A percentile compares a stretch with the other conserved stretches of the same genome.
These are phyloP conservation scores for Brachypteracias leptosomus DNA, from an alignment of 2,113 vertebrate genomes.

Conservation along the genomic window DNA sequence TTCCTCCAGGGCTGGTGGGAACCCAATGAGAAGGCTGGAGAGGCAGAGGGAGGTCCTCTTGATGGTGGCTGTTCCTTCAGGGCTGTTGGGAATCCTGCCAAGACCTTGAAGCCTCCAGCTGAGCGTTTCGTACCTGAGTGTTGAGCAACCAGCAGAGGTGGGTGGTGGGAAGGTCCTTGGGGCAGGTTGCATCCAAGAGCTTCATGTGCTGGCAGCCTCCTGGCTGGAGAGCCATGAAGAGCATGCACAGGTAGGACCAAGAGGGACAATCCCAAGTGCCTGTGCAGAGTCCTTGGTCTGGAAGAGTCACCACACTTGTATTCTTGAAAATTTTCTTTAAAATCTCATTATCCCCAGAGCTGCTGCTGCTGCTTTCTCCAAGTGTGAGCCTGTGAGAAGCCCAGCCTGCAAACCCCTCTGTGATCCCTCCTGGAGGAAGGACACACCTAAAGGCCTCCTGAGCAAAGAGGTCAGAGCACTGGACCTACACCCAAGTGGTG, in stretches of 20 bases:
- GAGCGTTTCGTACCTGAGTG: conserved; percentile 81
- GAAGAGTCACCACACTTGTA: neutral
- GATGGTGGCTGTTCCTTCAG: neutral
- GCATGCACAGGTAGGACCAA: neutral
- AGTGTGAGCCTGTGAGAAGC: neutral
- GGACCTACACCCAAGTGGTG: neutral
- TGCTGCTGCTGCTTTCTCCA: neutral
- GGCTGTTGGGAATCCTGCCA: neutral
- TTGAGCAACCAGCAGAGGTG: conserved; percentile 68
- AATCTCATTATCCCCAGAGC: neutral
- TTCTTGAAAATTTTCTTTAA: neutral
- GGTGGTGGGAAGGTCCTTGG: neutral
- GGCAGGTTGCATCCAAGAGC: neutral
- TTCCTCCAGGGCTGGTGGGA: neutral
- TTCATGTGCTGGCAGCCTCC: neutral
- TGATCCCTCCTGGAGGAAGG: neutral
- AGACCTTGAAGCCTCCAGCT: conserved; percentile 62
- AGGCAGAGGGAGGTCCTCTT: neutral
- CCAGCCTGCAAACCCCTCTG: neutral
- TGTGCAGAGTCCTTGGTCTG: neutral
- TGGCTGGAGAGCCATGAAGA: neutral
- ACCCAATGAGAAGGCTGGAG: neutral
- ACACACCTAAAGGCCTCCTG: neutral
- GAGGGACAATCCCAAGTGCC: neutral
- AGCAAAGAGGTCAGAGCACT: neutral